Evolutionary conservation across 2,797 vertebrate species (phyloP).

Genomic region (Gallinago solitaria): DNA sequence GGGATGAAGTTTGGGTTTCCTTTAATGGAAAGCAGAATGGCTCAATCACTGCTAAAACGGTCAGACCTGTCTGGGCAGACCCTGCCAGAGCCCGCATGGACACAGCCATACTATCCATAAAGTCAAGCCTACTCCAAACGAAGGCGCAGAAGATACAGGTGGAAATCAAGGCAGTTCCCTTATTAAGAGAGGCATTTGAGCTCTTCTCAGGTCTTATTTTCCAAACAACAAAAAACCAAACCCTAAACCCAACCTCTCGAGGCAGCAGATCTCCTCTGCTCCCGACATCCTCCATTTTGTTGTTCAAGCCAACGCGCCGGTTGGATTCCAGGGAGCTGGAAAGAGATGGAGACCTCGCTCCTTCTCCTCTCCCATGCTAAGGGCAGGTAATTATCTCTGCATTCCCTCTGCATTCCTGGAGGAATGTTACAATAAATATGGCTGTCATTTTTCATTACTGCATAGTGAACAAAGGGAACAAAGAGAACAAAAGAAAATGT

Average conservation of each 20-base stretch:
- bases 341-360: not conserved
- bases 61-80: not conserved
- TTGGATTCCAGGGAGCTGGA: constrained; percentile 23
- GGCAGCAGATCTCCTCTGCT: not conserved
- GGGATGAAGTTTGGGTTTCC: not conserved
- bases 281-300: not conserved
- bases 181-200: not conserved
- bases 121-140: not conserved
- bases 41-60: not conserved
- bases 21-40: not conserved
- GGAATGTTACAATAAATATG: constrained; percentile 67
- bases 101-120: not conserved
- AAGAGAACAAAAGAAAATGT: constrained; percentile 65
- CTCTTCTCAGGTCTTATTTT: not conserved
- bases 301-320: fast-evolving
- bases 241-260: not conserved
- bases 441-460: constrained; percentile 71
- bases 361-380: constrained; percentile 23
- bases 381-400: constrained; percentile 66
- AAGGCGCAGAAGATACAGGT: fast-evolving
- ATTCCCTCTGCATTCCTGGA: constrained; percentile 69
- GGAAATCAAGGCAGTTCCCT: not conserved
- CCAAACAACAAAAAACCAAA: not conserved
- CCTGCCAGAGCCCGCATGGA: fast-evolving
- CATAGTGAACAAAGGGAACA: constrained; percentile 64